These are phyloP conservation scores for Ciconia maguari DNA, from an alignment of 2,113 vertebrate species.

Conservation along the genomic window DNA sequence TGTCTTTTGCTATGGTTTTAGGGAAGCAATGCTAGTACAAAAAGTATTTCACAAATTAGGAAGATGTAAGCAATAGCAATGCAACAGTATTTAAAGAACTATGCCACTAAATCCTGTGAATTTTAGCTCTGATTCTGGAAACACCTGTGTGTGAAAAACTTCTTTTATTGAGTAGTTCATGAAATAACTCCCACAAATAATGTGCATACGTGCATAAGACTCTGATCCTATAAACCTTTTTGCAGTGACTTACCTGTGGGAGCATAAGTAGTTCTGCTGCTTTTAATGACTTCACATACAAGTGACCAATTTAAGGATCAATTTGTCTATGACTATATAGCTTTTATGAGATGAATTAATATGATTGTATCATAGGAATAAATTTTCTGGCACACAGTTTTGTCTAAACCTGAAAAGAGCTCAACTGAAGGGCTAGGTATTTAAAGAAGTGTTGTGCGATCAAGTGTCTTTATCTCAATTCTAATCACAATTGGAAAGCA, in stretches of 20 bases:
- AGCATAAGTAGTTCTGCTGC: not conserved
- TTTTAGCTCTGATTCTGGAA: not conserved
- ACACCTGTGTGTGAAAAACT: not conserved
- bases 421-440: not conserved
- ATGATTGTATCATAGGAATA: not conserved
- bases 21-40: not conserved
- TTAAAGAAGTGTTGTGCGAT: not conserved
- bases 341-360: not conserved
- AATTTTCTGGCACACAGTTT: not conserved
- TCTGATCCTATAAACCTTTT: not conserved
- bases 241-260: not conserved
- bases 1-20: not conserved
- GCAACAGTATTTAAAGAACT: not conserved
- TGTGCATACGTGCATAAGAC: not conserved
- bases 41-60: not conserved
- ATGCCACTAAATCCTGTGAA: not conserved
- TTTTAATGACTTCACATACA: not conserved
- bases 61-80: not conserved
- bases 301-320: not conserved
- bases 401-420: not conserved
- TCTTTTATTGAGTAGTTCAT: not conserved
- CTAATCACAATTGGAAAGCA: not conserved
- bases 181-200: not conserved
- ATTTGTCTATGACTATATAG: not conserved
- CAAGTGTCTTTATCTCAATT: not conserved